Conservation (phyloP, 2,888 invertebrate genomes). For the Archaeoteleia sp. region DNA sequence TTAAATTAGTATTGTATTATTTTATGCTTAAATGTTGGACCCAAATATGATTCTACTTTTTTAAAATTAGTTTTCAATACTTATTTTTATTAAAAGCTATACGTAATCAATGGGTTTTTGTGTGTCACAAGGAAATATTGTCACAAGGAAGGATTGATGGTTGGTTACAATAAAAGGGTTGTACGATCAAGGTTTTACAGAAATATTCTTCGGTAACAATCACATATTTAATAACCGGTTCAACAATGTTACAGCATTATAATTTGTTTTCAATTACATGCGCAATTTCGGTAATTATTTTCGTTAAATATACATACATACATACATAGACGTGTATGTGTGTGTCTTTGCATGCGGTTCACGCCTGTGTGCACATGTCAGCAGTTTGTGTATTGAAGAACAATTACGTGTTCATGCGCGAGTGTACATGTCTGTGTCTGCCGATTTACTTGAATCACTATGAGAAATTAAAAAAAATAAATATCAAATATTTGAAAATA, state of each 20-base stretch:
- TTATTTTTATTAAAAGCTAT: no score
- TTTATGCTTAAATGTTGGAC: no score
- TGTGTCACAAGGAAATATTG: no score
- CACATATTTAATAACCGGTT: conserved; percentile 75
- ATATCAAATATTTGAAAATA: not conserved
- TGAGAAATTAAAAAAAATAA: not conserved
- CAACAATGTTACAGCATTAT: conserved; percentile 72
- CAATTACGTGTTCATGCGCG: conserved; percentile 37
- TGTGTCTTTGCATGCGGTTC: conserved; percentile 41
- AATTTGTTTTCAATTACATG: conserved; percentile 63
- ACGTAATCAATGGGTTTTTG: no score
- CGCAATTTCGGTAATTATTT: conserved; percentile 66
- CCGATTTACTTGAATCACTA: conserved; percentile 27
- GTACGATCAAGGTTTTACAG: conserved; percentile 31
- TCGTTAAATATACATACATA: conserved; percentile 72
- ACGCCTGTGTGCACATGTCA: conserved; percentile 35
- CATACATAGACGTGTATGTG: conserved; percentile 60
- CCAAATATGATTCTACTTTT: no score
- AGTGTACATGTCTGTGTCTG: conserved; percentile 19
- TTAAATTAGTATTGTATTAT: no score
- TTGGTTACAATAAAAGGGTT: conserved; percentile 1
- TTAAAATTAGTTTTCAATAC: no score
- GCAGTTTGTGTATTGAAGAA: conserved; percentile 45
- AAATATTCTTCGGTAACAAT: conserved; percentile 73
- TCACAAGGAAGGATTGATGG: conserved; percentile 6